Evolutionary conservation across 2,113 vertebrate genomes (phyloP).

Genomic region (Empidonax alnorum): DNA sequence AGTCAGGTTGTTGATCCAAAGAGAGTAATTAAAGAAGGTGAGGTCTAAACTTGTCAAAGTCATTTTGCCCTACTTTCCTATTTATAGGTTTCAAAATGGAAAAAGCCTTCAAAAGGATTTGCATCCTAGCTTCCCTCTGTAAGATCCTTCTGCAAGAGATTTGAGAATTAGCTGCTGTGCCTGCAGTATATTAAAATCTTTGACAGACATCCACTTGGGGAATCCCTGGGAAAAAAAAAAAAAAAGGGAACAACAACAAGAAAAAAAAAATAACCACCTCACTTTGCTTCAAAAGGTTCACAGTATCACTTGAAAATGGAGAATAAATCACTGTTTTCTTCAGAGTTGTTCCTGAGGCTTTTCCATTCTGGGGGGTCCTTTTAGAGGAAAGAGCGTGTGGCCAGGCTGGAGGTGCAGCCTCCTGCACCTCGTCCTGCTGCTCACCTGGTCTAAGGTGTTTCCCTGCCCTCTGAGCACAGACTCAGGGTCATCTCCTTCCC

Average conservation of each 20-base stretch:
- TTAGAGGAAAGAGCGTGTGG: not conserved
- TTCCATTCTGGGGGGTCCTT: not conserved
- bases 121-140: conserved; percentile 60
- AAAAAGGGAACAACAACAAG: conserved; percentile 37
- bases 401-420: not conserved
- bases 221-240: conserved; percentile 65
- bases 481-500: not conserved
- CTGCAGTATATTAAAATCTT: conserved; percentile 71
- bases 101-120: conserved; percentile 70
- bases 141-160: conserved; percentile 71
- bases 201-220: conserved; percentile 71
- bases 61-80: conserved; percentile 68
- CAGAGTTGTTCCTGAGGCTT: conserved; percentile 10
- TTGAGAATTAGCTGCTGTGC: conserved; percentile 70
- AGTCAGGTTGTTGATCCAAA: conserved; percentile 65
- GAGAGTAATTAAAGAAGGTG: conserved; percentile 69
- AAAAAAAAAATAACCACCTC: conserved; percentile 41
- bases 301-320: conserved; percentile 54
- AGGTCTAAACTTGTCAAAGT: conserved; percentile 67
- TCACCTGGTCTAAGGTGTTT: not conserved
- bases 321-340: conserved; percentile 14
- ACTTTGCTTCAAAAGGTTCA: conserved; percentile 62
- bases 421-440: not conserved
- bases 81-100: conserved; percentile 66
- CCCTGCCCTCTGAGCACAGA: not conserved